These are phyloP conservation scores for Scomberomorus guttatus DNA, from an alignment of 2,797 vertebrate genomes.

Conservation along the genomic window DNA sequence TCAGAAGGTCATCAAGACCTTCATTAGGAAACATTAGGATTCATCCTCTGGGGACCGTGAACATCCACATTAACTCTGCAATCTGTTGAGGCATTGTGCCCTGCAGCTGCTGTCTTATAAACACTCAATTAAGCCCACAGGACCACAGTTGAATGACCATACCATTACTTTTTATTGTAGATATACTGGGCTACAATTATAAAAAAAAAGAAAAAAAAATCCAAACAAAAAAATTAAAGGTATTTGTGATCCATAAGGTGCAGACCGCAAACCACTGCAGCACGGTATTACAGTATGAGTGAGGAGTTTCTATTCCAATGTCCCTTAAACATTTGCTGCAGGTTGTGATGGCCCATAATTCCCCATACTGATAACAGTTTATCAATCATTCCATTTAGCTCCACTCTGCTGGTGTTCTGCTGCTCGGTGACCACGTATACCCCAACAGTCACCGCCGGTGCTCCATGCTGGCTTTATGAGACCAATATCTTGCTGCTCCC, in stretches of 20 bases:
- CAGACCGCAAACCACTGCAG: slow-evolving; percentile 92
- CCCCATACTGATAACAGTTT: slow-evolving; percentile 76
- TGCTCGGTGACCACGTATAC: slow-evolving; percentile 48
- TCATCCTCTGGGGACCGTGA: not conserved
- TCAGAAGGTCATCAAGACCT: no score
- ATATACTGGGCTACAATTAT: slow-evolving; percentile 96
- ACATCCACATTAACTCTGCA: not conserved
- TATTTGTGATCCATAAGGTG: slow-evolving; percentile 95
- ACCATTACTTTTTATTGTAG: slow-evolving; percentile 96
- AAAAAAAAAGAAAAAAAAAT: slow-evolving; percentile 69
- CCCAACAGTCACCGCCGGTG: slow-evolving; percentile 40
- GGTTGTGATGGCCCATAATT: slow-evolving; percentile 86
- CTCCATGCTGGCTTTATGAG: slow-evolving; percentile 71
- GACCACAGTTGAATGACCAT: slow-evolving; percentile 82
- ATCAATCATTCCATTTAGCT: slow-evolving; percentile 61
- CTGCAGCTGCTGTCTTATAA: no score
- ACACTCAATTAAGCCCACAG: not conserved
- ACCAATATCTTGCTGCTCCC: slow-evolving; percentile 77
- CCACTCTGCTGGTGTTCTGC: slow-evolving; percentile 85
- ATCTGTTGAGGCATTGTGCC: no score
- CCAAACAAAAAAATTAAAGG: slow-evolving; percentile 78
- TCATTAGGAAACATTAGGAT: not conserved
- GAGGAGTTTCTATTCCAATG: slow-evolving; percentile 69
- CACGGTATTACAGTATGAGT: slow-evolving; percentile 86
- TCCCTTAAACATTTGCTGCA: slow-evolving; percentile 83